phyloP scores from a whole-genome alignment of 2,113 vertebrate species.

The Gobiocypris rarus region DNA sequence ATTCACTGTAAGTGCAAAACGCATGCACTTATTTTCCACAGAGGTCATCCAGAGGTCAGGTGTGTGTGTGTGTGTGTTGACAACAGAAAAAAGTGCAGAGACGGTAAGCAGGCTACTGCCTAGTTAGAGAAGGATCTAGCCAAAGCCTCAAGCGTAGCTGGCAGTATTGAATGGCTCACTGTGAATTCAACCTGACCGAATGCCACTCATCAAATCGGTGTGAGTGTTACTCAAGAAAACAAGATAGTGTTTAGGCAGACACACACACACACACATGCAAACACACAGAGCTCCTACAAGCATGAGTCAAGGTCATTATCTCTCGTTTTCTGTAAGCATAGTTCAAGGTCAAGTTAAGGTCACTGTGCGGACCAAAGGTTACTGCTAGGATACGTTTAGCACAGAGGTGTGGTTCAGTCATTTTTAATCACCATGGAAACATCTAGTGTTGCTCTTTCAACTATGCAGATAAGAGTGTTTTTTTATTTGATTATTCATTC shows the following conservation, averaged over 20 bases:
- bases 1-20: neutral
- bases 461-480: neutral
- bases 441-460: neutral
- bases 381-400: neutral
- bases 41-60: constrained; percentile 51
- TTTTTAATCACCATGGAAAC: constrained; percentile 26
- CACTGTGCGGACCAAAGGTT: constrained; percentile 42
- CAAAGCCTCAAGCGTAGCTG: constrained; percentile 52
- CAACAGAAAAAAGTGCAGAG: constrained; percentile 45
- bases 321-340: neutral
- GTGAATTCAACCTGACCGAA: constrained; percentile 50
- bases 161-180: constrained; percentile 48
- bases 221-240: constrained; percentile 31
- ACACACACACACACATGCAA: neutral
- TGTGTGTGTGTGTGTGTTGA: constrained; percentile 36
- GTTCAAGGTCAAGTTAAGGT: constrained; percentile 57
- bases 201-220: constrained; percentile 46
- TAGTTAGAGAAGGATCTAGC: constrained; percentile 47
- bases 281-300: neutral
- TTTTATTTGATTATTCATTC: neutral
- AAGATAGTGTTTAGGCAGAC: neutral
- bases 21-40: constrained; percentile 10
- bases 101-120: constrained; percentile 44
- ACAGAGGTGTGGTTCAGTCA: neutral
- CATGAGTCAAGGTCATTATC: constrained; percentile 44